Evolutionary conservation across 2,888 invertebrate species (phyloP), one percentile per base, ranked within the genome.

Genomic region (Metalampra italica): DNA sequence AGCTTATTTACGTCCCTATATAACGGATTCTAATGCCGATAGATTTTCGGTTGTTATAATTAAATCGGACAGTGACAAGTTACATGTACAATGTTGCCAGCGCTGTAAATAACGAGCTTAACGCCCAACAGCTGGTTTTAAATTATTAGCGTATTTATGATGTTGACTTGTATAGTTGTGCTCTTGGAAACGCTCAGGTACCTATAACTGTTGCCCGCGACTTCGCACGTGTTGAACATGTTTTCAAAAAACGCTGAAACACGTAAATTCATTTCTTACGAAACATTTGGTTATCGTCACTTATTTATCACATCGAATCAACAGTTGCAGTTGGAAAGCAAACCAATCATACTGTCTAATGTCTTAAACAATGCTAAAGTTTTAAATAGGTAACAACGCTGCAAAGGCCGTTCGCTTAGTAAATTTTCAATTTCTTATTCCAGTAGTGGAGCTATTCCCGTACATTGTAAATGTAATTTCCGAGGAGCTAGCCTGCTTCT

Each of bases 1-100:
- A 64, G 68, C 68, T 68, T 72, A 71, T 66, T 57, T 63, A 54
- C 59, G 59, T 52, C 69, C 68, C 67, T 69, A 66, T 38, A 40
- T 44, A 46, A 47, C 43, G 32, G 15, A 14, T 30, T 39, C 50
- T 46, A 46, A 50, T 46, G 53, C 55, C 54, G 56, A 59, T 59
- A 46, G 43, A 43, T 50, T 46, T 43, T 32, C 11, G 38, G 32
- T 46, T 50, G 45, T 50, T 46, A 46, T 45, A 38, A 30, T 46
- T 49, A 44, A 49, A 49, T 45, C 37, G 9, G 34, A 11, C 9
- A 11, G 11, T 11, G 11, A 11, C 9, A 34, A 34, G 34, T 34
- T 11, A 22, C 22, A 22, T 22, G 22, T 22, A 22, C 22, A 34
- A 34, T 34, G 34, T 34, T 34, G 34, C 9, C 34, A 11, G 34